Evolutionary conservation across 2,888 invertebrate genomes (phyloP).

Genomic region (Noctuana brunneofusca): DNA sequence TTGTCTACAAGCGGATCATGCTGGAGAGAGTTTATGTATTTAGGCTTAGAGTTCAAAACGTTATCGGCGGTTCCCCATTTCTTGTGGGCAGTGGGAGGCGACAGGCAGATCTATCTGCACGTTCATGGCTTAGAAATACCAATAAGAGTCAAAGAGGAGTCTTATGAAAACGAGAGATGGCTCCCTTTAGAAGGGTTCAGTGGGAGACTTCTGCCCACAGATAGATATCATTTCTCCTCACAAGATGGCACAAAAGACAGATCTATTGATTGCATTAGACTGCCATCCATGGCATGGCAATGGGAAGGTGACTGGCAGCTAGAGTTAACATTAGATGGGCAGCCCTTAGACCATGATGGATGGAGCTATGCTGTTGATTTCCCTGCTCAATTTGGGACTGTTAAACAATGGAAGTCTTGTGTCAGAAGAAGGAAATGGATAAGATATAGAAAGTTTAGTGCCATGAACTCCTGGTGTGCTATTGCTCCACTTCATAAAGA

Average conservation of each 20-base stretch:
- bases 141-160: constrained; percentile 93
- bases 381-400: constrained; percentile 90
- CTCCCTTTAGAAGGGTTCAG: constrained; percentile 94
- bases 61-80: constrained; percentile 92
- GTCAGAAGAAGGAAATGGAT: constrained; percentile 95
- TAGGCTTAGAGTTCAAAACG: constrained; percentile 94
- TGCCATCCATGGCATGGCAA: constrained; percentile 97
- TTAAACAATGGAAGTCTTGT: constrained; percentile 94
- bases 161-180: constrained; percentile 97
- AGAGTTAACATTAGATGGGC: constrained; percentile 92
- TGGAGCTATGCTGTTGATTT: constrained; percentile 98
- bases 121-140: constrained; percentile 95
- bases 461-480: constrained; percentile 96
- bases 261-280: constrained; percentile 89
- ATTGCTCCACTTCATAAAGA: constrained; percentile 94
- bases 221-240: constrained; percentile 93
- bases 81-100: constrained; percentile 96
- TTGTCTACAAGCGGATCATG: constrained; percentile 90
- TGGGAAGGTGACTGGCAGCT: constrained; percentile 98
- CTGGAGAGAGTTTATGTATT: constrained; percentile 93
- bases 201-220: constrained; percentile 91
- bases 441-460: constrained; percentile 92
- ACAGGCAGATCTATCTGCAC: constrained; percentile 95
- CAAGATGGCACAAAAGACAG: constrained; percentile 91
- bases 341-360: constrained; percentile 94